Evolutionary conservation across 2,888 invertebrate genomes (phyloP).

Genomic region (Noctua comes): DNA sequence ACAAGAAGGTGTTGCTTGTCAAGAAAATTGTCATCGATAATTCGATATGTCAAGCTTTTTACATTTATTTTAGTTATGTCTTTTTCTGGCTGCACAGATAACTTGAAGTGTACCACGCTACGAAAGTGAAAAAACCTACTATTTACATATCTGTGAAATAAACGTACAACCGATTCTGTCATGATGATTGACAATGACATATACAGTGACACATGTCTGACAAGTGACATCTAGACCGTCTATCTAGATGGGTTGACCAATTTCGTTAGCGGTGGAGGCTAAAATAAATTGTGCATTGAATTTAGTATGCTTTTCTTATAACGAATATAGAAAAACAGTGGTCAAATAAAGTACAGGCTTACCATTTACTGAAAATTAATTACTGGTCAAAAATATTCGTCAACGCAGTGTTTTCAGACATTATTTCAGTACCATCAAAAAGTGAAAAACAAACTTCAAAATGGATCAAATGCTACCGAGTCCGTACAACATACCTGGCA

Average conservation of each 20-base stretch:
- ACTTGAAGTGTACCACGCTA: no score
- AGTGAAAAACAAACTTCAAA: conserved; percentile 68
- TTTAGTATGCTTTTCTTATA: conserved; percentile 5
- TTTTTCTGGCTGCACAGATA: no score
- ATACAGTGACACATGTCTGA: conserved; percentile 4
- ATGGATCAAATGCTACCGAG: conserved; percentile 98
- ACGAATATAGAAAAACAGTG: conserved; percentile 13
- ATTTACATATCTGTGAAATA: no score
- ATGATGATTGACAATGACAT: conserved; percentile 12
- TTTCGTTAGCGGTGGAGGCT: conserved; percentile 19
- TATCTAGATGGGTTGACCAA: background rate
- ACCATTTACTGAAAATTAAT: conserved; percentile 1
- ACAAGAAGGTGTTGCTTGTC: no score
- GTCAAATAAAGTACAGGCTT: conserved; percentile 1
- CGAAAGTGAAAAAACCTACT: no score
- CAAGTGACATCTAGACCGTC: conserved; percentile 6
- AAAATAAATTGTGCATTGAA: conserved; percentile 1
- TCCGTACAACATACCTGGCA: conserved; percentile 97
- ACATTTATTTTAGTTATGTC: no score
- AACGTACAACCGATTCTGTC: no score
- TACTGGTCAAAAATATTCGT: background rate
- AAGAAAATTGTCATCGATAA: no score
- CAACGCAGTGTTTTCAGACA: conserved; percentile 10
- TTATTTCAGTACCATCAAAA: background rate
- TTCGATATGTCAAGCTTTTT: no score